These are phyloP conservation scores for Drosophila nannoptera DNA, from an alignment of 1,140 invertebrate species.

Conservation along the genomic window DNA sequence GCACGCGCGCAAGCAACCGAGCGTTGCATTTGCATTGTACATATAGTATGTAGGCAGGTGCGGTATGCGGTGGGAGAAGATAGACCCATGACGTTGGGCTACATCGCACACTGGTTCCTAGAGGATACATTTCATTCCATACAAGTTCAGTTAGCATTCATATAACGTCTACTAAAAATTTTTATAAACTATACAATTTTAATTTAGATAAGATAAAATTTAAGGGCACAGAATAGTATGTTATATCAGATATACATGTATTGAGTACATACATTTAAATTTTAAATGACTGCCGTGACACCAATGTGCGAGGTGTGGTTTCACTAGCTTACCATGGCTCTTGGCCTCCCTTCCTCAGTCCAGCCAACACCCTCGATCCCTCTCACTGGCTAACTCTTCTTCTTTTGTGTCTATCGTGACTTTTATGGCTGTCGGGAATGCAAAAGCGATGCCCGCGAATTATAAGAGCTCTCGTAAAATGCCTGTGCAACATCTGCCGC, in stretches of 20 bases:
- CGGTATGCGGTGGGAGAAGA: neutral
- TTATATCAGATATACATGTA: neutral
- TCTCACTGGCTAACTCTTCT: neutral
- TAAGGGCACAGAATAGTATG: no score
- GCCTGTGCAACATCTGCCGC: constrained; percentile 22
- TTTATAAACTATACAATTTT: no score
- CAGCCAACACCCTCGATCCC: neutral
- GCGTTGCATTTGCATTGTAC: constrained; percentile 31
- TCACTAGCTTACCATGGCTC: no score
- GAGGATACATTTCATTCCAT: neutral
- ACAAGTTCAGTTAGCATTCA: no score
- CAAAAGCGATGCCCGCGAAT: constrained; percentile 22
- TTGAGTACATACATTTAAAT: constrained; percentile 11
- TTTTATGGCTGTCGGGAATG: constrained; percentile 67
- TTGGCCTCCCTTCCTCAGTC: neutral
- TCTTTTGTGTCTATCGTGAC: constrained; percentile 8
- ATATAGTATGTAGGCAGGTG: constrained; percentile 17
- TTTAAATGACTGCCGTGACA: constrained; percentile 2
- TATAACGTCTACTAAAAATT: no score
- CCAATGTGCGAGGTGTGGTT: constrained; percentile 19
- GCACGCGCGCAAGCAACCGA: constrained; percentile 21
- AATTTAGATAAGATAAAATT: no score
- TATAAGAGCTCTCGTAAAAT: constrained; percentile 24
- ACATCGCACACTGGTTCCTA: constrained; percentile 3
- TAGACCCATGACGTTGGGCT: neutral